Conservation (phyloP, 2,888 invertebrate genomes). For the Cerastis leucographa region DNA sequence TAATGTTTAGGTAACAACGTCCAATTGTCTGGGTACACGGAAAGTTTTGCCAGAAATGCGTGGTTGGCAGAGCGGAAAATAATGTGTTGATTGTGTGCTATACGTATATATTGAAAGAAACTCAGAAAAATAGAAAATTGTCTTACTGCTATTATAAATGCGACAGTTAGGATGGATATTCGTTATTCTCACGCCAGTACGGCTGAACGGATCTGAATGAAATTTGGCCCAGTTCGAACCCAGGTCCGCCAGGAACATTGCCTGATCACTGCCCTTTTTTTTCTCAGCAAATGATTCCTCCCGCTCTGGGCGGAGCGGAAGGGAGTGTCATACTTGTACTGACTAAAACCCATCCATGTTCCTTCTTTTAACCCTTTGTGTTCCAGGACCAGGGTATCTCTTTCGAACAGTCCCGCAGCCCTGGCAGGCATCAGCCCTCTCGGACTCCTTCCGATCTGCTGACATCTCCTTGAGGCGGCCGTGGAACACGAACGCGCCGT, state of each 20-base stretch:
- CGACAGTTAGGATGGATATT: not conserved
- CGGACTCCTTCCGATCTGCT: too few relatives aligned
- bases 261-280: not conserved
- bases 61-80: conserved; percentile 27
- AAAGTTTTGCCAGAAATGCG: conserved; percentile 3
- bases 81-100: not conserved
- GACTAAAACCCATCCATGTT: too few relatives aligned
- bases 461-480: too few relatives aligned
- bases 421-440: too few relatives aligned
- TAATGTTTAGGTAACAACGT: conserved; percentile 39
- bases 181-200: not conserved
- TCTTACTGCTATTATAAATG: not conserved
- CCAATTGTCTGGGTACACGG: conserved; percentile 12
- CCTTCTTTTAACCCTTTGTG: too few relatives aligned
- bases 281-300: too few relatives aligned
- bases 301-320: too few relatives aligned
- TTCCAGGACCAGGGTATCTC: too few relatives aligned
- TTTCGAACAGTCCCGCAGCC: too few relatives aligned
- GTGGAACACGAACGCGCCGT: too few relatives aligned
- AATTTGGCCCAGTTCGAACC: not conserved
- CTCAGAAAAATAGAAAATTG: not conserved
- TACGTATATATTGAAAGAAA: not conserved
- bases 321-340: too few relatives aligned
- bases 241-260: not conserved
- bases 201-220: not conserved